A percentile compares a stretch with the other conserved stretches of the same genome.
These are phyloP conservation scores for Dendrophyllia cribrosa DNA, from an alignment of 64 coral and sea anemone species.

Conservation along the genomic window DNA sequence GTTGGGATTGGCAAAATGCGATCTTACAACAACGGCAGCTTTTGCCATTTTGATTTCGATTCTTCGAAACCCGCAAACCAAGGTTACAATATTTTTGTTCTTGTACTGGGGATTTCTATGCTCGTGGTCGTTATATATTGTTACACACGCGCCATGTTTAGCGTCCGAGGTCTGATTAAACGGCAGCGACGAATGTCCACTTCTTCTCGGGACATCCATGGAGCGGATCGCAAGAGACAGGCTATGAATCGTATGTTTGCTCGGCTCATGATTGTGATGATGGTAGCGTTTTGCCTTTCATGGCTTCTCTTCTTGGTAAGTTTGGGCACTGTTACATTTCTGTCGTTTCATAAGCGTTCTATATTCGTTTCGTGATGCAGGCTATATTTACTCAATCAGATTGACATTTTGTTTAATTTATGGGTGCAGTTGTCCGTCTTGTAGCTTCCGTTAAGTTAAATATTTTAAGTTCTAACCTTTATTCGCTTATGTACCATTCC, in stretches of 20 bases:
- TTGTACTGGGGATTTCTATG: constrained; percentile 69
- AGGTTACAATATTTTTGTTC: constrained; percentile 61
- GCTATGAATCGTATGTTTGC: constrained; percentile 78
- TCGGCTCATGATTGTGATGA: constrained; percentile 78
- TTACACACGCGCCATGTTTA: constrained; percentile 68
- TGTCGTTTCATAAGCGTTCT: not conserved
- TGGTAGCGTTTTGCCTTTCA: constrained; percentile 63
- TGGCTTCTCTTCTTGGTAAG: constrained; percentile 86
- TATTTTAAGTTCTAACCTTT: no score
- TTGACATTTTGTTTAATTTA: not conserved
- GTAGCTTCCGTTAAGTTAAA: not conserved
- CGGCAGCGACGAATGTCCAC: constrained; percentile 69
- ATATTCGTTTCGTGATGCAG: not conserved
- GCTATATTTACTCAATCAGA: not conserved
- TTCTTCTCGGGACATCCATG: not conserved
- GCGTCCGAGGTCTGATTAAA: constrained; percentile 59
- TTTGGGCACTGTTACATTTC: not conserved
- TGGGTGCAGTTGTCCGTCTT: not conserved
- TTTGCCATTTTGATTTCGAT: constrained; percentile 82
- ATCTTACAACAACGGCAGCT: constrained; percentile 53
- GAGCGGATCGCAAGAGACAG: constrained; percentile 40
- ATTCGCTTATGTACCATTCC: not conserved
- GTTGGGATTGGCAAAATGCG: constrained; percentile 27
- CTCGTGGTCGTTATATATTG: constrained; percentile 59
- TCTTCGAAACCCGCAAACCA: constrained; percentile 1